A percentile compares a stretch with the other conserved stretches of the same genome.
Conservation (phyloP, 2,113 vertebrate species). For the Apaloderma vittatum region DNA sequence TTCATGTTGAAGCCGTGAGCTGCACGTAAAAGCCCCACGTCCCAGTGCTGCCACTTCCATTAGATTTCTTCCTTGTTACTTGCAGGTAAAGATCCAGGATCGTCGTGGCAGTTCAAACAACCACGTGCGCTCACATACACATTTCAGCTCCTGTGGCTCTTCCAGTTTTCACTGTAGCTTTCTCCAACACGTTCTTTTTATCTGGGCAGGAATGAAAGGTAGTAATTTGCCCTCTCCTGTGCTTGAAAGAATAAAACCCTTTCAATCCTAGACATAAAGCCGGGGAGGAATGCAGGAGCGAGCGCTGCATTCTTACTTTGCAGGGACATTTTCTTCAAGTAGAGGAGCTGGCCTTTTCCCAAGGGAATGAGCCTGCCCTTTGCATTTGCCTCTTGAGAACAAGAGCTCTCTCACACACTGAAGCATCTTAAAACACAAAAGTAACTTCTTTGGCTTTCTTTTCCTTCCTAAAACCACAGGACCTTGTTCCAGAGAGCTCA, state of each 20-base stretch:
- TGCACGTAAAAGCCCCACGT: background rate
- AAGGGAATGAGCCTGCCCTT: background rate
- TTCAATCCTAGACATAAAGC: background rate
- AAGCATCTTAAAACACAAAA: background rate
- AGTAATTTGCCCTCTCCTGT: background rate
- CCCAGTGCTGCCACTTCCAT: background rate
- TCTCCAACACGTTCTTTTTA: background rate
- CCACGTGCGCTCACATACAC: fast-evolving
- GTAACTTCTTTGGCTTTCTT: background rate
- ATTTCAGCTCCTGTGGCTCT: background rate
- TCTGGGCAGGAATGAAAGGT: background rate
- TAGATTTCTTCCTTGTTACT: background rate
- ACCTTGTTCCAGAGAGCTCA: background rate
- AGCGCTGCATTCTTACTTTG: background rate
- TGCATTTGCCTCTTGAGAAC: background rate
- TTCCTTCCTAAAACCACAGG: background rate
- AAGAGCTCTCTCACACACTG: background rate
- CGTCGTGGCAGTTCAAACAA: fast-evolving
- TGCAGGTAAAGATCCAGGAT: background rate
- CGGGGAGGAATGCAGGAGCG: background rate
- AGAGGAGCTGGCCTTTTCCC: constrained; percentile 17
- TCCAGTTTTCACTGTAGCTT: background rate
- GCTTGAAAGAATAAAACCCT: constrained; percentile 5
- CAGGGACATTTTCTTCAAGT: background rate
- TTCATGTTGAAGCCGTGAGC: background rate